phyloP scores from a whole-genome alignment of 1,140 invertebrate species.

The Copidosoma floridanum region DNA sequence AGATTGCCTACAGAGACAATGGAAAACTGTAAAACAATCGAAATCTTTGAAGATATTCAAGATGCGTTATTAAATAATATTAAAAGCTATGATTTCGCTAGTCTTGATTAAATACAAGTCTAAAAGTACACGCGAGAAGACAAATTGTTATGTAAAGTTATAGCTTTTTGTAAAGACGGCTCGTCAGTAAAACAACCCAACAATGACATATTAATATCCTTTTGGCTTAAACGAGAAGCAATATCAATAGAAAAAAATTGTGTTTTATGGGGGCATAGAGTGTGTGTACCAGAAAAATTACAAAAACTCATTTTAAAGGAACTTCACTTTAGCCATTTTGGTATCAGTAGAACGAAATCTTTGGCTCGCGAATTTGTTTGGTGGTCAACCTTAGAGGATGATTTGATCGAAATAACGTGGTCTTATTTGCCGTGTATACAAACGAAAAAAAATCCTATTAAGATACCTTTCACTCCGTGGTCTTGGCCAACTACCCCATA shows the following conservation, averaged over 20 bases:
- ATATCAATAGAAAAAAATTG: neutral
- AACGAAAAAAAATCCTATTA: neutral
- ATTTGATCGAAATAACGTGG: neutral
- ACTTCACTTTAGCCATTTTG: constrained; percentile 15
- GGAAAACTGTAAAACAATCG: no score
- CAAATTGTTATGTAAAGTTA: no score
- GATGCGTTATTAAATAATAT: no score
- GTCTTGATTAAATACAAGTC: no score
- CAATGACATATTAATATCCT: no score
- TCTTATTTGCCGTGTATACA: neutral
- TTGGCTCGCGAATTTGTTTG: constrained; percentile 1
- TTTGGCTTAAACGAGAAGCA: no score
- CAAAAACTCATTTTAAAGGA: neutral
- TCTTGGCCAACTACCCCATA: neutral
- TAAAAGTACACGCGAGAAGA: no score
- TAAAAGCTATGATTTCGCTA: no score
- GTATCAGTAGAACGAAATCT: constrained; percentile 17
- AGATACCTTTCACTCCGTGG: neutral
- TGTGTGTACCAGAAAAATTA: neutral
- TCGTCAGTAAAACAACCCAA: no score
- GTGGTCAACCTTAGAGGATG: neutral
- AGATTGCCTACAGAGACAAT: no score
- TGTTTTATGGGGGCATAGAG: constrained; percentile 5
- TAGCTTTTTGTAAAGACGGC: no score
- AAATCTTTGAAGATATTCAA: no score